Evolutionary conservation across 2,797 vertebrate genomes (phyloP).

Genomic region (Pterois miles): DNA sequence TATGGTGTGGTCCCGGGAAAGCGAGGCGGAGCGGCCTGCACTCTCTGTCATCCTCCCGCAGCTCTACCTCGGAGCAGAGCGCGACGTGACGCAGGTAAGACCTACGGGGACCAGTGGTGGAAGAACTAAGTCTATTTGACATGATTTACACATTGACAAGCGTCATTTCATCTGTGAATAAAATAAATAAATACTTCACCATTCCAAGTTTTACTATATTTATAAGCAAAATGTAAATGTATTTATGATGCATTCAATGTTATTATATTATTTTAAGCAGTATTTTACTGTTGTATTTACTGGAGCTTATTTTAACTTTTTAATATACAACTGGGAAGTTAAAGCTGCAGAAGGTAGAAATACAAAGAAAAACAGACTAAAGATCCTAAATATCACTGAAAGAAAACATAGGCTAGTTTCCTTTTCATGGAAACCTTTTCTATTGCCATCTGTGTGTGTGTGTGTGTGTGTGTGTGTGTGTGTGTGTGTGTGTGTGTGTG

Average conservation of each 20-base stretch:
- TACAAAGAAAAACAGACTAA: not conserved
- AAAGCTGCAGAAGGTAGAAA: too few relatives aligned
- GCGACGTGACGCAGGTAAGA: slow-evolving; percentile 83
- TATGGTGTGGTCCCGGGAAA: slow-evolving; percentile 78
- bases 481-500: slow-evolving; percentile 3
- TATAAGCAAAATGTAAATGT: not conserved
- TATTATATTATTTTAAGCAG: not conserved
- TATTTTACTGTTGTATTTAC: not conserved
- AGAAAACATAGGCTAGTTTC: not conserved
- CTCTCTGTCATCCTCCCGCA: slow-evolving; percentile 81
- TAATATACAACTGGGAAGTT: not conserved
- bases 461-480: slow-evolving; percentile 3
- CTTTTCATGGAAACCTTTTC: too few relatives aligned
- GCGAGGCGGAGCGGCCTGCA: slow-evolving; percentile 68
- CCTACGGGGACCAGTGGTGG: not conserved
- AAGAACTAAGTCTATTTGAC: not conserved
- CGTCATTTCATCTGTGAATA: not conserved
- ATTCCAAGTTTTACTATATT: not conserved
- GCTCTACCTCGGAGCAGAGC: slow-evolving; percentile 84
- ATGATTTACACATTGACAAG: not conserved
- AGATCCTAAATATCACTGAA: not conserved
- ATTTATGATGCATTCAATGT: not conserved
- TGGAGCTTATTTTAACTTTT: not conserved
- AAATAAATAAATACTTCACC: rapidly evolving
- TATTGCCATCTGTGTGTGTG: not conserved